A percentile compares a stretch with the other conserved stretches of the same genome.
Evolutionary conservation across 2,113 vertebrate genomes (phyloP).

Genomic region (Neolamprologus hecqui): DNA sequence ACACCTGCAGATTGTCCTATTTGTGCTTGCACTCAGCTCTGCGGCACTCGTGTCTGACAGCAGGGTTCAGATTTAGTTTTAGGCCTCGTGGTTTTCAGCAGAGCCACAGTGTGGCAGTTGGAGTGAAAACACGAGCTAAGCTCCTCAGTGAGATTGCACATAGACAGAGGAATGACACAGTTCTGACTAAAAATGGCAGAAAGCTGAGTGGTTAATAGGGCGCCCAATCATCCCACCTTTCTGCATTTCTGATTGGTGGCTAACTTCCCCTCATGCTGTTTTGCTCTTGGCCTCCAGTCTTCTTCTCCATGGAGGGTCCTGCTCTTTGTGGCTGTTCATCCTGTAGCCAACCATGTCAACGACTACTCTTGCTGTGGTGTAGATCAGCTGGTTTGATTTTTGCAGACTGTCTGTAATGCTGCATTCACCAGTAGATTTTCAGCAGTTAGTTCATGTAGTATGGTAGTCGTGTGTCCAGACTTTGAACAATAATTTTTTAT

Average conservation of each 20-base stretch:
- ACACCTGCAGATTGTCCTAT: neutral
- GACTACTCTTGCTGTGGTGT: accelerated
- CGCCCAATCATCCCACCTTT: neutral
- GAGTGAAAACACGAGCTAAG: neutral
- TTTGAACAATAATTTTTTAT: accelerated
- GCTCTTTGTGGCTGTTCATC: neutral
- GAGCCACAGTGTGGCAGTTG: neutral
- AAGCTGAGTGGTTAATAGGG: neutral
- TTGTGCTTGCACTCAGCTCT: neutral
- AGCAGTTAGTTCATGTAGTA: accelerated
- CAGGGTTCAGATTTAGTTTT: neutral
- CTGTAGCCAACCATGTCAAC: accelerated
- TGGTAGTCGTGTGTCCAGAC: accelerated
- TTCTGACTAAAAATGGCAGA: neutral
- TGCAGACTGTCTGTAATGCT: neutral
- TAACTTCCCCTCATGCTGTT: neutral
- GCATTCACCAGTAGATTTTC: accelerated
- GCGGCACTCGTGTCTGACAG: neutral
- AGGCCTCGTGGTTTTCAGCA: neutral
- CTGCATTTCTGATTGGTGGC: neutral
- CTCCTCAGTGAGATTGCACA: neutral
- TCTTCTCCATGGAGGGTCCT: neutral
- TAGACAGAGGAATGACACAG: neutral
- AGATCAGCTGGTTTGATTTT: neutral
- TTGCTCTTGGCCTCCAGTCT: neutral